Evolutionary conservation across 37 sponge, comb jelly and placozoan species (phyloP).

Genomic region (Corticium candelabrum): DNA sequence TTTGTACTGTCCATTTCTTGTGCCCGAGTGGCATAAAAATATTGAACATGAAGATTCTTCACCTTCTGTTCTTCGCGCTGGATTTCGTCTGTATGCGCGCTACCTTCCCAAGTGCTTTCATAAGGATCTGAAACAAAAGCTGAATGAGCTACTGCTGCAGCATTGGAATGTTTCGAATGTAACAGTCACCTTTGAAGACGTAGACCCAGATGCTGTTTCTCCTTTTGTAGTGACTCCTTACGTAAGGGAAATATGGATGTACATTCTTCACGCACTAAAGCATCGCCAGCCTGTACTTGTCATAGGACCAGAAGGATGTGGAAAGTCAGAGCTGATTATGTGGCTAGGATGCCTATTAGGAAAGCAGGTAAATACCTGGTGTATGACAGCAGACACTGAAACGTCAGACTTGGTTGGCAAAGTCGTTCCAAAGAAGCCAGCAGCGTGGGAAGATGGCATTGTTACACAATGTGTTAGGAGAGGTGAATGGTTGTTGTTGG

Average conservation of each 20-base stretch:
- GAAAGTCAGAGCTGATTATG: background rate
- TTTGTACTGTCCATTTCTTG: background rate
- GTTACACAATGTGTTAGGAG: background rate
- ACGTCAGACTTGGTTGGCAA: background rate
- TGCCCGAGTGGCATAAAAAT: conserved; percentile 5
- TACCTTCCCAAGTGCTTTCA: background rate
- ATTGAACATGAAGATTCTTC: background rate
- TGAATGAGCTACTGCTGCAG: background rate
- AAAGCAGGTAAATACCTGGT: background rate
- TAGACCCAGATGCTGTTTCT: too few relatives aligned
- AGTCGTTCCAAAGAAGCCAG: background rate
- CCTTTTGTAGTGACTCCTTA: background rate
- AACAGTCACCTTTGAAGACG: too few relatives aligned
- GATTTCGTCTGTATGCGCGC: background rate
- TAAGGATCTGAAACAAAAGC: background rate
- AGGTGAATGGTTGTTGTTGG: background rate
- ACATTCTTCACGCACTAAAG: background rate
- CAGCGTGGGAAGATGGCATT: background rate
- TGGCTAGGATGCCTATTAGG: background rate
- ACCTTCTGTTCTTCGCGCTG: background rate
- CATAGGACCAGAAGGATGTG: background rate
- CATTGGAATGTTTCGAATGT: background rate
- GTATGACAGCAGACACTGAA: background rate
- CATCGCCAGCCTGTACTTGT: background rate
- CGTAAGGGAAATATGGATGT: background rate